These are phyloP conservation scores for Motacilla tschutschensis DNA, from an alignment of 2,113 vertebrate species.

Conservation along the genomic window DNA sequence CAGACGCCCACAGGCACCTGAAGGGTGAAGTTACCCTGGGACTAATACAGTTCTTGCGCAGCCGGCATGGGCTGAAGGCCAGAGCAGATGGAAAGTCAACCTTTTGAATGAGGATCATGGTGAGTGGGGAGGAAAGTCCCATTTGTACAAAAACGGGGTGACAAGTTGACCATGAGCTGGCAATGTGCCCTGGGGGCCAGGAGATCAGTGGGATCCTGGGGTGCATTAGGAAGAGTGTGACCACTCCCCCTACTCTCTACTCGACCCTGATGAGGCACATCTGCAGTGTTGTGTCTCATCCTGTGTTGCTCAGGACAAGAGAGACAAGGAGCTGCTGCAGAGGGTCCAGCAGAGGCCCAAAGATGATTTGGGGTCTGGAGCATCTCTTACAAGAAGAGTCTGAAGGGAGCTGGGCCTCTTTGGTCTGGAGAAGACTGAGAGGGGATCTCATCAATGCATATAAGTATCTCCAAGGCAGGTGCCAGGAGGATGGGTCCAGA, in stretches of 20 bases:
- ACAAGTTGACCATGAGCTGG: background rate
- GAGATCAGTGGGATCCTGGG: background rate
- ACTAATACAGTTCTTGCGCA: background rate
- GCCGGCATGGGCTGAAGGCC: background rate
- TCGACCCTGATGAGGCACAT: background rate
- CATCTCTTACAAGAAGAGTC: background rate
- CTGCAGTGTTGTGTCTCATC: background rate
- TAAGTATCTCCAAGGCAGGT: background rate
- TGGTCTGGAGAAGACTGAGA: background rate
- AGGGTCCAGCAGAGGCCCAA: background rate
- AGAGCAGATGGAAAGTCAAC: background rate
- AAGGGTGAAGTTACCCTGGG: background rate
- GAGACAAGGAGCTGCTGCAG: background rate
- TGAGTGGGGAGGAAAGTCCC: background rate
- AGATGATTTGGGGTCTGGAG: background rate
- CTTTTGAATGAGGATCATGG: fast-evolving
- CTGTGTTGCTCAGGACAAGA: background rate
- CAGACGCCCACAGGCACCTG: background rate
- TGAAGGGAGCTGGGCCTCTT: background rate
- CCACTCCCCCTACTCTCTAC: background rate
- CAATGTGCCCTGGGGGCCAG: background rate
- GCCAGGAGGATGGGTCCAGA: background rate
- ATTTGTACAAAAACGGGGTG: fast-evolving
- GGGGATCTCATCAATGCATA: background rate
- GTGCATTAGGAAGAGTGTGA: background rate